phyloP scores from a whole-genome alignment of 2,888 invertebrate species.

The Ophioninae sp. region DNA sequence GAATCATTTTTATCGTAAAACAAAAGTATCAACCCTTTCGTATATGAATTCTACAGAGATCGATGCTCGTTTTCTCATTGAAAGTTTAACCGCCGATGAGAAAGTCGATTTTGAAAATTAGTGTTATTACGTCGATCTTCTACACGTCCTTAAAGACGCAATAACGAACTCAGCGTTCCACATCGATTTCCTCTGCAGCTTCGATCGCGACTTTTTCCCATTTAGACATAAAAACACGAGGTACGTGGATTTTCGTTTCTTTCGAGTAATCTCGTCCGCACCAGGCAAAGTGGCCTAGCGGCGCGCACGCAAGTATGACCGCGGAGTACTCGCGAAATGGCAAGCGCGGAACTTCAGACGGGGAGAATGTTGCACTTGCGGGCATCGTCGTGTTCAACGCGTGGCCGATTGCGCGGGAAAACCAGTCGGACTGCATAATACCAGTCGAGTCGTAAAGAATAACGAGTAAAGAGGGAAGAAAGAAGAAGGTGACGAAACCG shows the following conservation, averaged over 20 bases:
- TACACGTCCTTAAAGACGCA: too few relatives aligned
- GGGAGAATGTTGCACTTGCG: constrained; percentile 26
- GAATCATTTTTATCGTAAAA: too few relatives aligned
- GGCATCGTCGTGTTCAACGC: constrained; percentile 36
- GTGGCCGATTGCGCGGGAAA: constrained; percentile 32
- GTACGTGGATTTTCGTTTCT: not conserved
- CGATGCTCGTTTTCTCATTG: too few relatives aligned
- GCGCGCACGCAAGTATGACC: not conserved
- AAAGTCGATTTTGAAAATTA: too few relatives aligned
- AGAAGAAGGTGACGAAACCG: constrained; percentile 41
- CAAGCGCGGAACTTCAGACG: not conserved
- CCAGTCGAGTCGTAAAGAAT: constrained; percentile 31
- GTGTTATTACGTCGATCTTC: too few relatives aligned
- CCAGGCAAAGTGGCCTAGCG: not conserved
- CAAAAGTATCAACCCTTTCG: too few relatives aligned
- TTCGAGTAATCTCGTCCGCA: not conserved
- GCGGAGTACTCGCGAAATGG: not conserved
- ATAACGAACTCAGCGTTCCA: not conserved
- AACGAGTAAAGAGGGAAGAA: constrained; percentile 10
- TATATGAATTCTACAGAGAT: too few relatives aligned
- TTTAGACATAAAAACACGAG: not conserved
- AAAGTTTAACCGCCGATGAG: too few relatives aligned
- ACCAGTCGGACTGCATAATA: constrained; percentile 40
- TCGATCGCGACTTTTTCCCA: not conserved
- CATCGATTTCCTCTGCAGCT: not conserved